Base-by-base conservation (phyloP, 2,797 vertebrate species). In the Dermochelys coriacea region DNA sequence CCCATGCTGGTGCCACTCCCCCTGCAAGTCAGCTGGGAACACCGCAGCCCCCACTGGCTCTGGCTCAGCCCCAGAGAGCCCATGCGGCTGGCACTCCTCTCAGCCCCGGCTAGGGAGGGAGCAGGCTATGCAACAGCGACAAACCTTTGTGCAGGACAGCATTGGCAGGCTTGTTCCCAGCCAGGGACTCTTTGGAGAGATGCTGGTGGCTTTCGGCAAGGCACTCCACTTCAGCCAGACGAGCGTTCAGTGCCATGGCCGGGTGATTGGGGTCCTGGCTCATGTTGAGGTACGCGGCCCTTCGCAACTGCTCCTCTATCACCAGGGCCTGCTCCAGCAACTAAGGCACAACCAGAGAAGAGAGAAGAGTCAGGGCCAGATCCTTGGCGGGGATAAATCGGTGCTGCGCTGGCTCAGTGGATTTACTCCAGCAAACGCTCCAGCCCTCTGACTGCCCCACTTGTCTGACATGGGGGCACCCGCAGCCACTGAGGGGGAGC, bases 171-270 rank as follows among this genome's bases (percentile, higher is more conserved):
- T 99, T 99, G 98, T 99, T 99, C 74, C 99, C 99, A 0, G 99
- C 99, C 16, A 99, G 98, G 18, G 99, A 99, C 98, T 99, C 99
- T 98, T 99, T 99, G 98, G 99, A 99, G 97, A 99, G 98, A 96
- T 99, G 99, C 98, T 99, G 99, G 98, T 99, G 99, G 93, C 99
- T 99, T 98, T 99, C 99, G 0, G 99, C 99, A 98, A 99, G 98
- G 98, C 99, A 99, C 97, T 99, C 99, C 97, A 99, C 99, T 97
- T 99, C 99, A 0, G 99, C 98, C 96, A 99, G 99, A 92, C 99
- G 99, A 0, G 99, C 99, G 8, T 99, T 99, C 91, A 99, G 98
- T 4, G 99, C 99, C 99, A 99, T 99, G 98, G 99, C 99, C 0
- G 99, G 99, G 97, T 99, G 99, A 85, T 95, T 99, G 92, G 99